Evolutionary conservation across 2,888 invertebrate species (phyloP).

Genomic region (Caenorhabditis afra): DNA sequence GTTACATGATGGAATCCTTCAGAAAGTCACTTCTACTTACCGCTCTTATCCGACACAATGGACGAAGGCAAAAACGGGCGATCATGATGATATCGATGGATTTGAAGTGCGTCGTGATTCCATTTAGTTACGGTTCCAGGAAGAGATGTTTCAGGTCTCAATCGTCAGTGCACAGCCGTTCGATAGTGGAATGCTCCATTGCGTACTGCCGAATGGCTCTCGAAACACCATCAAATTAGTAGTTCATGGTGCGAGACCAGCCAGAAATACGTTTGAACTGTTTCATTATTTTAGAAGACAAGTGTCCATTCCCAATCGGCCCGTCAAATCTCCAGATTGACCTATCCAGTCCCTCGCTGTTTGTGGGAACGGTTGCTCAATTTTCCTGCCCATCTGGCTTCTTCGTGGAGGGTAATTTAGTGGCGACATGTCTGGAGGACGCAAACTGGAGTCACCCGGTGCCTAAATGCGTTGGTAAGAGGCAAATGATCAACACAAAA

Average conservation of each 20-base stretch:
- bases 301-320: constrained; percentile 69
- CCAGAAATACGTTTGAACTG: too few species aligned
- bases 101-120: constrained; percentile 69
- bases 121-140: background rate
- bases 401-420: constrained; percentile 79
- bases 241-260: constrained; percentile 60
- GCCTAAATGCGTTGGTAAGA: constrained; percentile 90
- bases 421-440: constrained; percentile 90
- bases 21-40: constrained; percentile 79
- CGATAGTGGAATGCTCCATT: constrained; percentile 90
- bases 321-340: constrained; percentile 66
- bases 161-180: constrained; percentile 89
- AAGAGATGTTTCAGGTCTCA: constrained; percentile 83
- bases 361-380: constrained; percentile 75
- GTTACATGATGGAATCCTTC: constrained; percentile 37
- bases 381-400: constrained; percentile 76
- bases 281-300: constrained; percentile 65
- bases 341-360: constrained; percentile 66
- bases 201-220: constrained; percentile 90
- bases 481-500: background rate
- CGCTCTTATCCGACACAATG: constrained; percentile 78
- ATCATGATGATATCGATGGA: constrained; percentile 67
- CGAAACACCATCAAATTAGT: constrained; percentile 74
- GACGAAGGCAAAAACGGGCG: constrained; percentile 68
- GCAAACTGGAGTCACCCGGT: constrained; percentile 94